A percentile compares a stretch with the other conserved stretches of the same genome.
These are phyloP conservation scores for Trididemnum nubilum DNA, from an alignment of 23 tunicate species.

Conservation along the genomic window DNA sequence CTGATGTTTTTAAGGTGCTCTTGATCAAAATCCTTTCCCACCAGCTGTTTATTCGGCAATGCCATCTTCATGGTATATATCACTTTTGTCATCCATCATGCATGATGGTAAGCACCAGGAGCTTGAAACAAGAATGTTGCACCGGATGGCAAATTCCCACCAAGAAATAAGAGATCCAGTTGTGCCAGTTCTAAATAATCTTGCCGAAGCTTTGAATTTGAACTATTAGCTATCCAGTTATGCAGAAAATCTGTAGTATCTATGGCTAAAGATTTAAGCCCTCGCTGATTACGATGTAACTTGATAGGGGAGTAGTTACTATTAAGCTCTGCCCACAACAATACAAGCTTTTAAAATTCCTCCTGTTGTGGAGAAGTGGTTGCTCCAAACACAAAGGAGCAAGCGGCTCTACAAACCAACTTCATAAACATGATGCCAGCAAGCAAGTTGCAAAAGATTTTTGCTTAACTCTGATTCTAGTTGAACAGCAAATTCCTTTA, in stretches of 20 bases:
- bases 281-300: slow-evolving; percentile 1
- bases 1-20: neutral
- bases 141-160: neutral
- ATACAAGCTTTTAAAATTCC: neutral
- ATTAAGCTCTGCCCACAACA: neutral
- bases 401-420: slow-evolving; percentile 11
- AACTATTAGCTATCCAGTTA: neutral
- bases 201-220: neutral
- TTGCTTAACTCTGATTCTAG: slow-evolving; percentile 4
- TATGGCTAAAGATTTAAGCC: neutral
- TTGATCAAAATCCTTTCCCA: neutral
- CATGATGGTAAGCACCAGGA: neutral
- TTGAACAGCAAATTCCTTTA: slow-evolving; percentile 1
- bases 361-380: slow-evolving; percentile 8
- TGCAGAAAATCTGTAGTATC: neutral
- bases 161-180: neutral
- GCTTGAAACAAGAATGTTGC: neutral
- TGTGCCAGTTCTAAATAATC: neutral
- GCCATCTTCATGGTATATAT: neutral
- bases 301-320: neutral
- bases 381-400: slow-evolving; percentile 17
- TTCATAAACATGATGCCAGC: slow-evolving; percentile 1
- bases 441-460: slow-evolving; percentile 18
- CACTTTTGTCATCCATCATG: neutral
- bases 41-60: neutral